A percentile compares a stretch with the other conserved stretches of the same genome.
Evolutionary conservation across 2,797 vertebrate genomes (phyloP).

Genomic region (Chloroceryle amazona): DNA sequence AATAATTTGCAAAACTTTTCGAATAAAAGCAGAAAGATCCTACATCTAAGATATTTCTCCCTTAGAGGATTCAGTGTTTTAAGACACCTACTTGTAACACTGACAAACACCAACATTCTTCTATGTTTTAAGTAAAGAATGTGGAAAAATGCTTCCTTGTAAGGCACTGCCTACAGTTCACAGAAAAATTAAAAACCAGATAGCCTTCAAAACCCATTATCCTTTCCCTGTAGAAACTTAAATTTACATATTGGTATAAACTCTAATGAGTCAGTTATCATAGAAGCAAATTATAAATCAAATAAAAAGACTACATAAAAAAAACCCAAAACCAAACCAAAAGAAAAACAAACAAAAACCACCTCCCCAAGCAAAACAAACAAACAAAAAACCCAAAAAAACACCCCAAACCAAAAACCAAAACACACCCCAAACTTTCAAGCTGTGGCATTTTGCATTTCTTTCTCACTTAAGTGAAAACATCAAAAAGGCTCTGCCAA

Average conservation of each 20-base stretch:
- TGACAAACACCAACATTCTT: neutral
- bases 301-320: neutral
- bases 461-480: neutral
- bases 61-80: neutral
- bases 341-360: too few species aligned
- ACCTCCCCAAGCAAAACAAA: too few species aligned
- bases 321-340: too few species aligned
- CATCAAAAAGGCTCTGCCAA: neutral
- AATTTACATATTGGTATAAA: neutral
- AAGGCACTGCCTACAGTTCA: neutral
- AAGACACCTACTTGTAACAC: neutral
- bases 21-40: neutral
- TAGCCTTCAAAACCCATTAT: neutral
- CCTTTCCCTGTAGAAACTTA: neutral
- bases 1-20: neutral
- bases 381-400: neutral
- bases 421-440: neutral
- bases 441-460: neutral
- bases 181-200: conserved; percentile 6
- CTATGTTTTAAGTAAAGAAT: neutral
- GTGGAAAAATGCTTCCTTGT: neutral
- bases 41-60: neutral
- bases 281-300: neutral
- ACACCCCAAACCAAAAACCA: too few species aligned
- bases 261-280: neutral